These are phyloP conservation scores for Hoplostethus atlanticus DNA, from an alignment of 2,797 vertebrate species.

Conservation along the genomic window DNA sequence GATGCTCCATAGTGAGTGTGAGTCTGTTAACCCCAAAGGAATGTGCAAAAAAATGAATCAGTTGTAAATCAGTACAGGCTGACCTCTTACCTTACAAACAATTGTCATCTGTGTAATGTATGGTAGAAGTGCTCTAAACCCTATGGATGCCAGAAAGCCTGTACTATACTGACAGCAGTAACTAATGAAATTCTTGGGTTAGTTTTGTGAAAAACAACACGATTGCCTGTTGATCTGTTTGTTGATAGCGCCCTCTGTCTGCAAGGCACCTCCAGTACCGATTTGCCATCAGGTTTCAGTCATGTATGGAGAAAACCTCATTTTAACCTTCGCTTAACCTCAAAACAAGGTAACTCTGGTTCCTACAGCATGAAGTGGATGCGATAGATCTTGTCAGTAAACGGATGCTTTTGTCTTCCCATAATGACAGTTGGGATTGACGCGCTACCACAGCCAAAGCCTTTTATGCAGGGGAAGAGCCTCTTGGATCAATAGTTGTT, in stretches of 20 bases:
- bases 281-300: constrained; percentile 1
- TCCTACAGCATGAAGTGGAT: constrained; percentile 12
- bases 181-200: background rate
- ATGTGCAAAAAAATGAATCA: background rate
- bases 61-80: background rate
- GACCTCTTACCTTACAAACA: background rate
- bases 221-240: constrained; percentile 34
- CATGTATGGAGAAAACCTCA: constrained; percentile 17
- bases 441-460: constrained; percentile 54
- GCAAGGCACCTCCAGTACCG: constrained; percentile 20
- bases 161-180: background rate
- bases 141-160: background rate
- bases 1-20: background rate
- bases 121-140: background rate
- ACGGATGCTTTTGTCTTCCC: constrained; percentile 44
- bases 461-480: constrained; percentile 65
- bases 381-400: constrained; percentile 44
- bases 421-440: constrained; percentile 69
- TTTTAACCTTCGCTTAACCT: constrained; percentile 35
- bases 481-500: constrained; percentile 78
- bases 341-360: constrained; percentile 25
- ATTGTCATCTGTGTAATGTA: background rate
- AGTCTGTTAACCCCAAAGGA: background rate
- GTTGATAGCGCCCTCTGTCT: constrained; percentile 82
- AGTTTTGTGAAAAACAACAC: background rate